phyloP scores from a whole-genome alignment of 2,113 vertebrate species.

The Rattus rattus region DNA sequence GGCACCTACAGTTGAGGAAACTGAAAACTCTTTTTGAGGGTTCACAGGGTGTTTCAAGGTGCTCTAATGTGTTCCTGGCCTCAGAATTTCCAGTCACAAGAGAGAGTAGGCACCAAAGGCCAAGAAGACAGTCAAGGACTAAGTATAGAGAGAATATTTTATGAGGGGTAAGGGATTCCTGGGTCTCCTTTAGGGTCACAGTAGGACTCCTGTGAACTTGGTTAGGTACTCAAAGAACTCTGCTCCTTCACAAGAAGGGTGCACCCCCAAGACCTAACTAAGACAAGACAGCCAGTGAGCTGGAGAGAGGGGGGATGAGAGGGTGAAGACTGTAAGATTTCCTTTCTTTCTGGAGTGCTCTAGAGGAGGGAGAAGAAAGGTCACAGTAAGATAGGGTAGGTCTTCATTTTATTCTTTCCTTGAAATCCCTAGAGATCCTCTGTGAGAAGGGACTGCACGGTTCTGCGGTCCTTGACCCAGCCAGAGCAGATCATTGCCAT shows the following conservation, averaged over 20 bases:
- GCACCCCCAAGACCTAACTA: neutral
- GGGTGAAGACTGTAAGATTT: neutral
- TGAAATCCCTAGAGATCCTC: slow-evolving; percentile 10
- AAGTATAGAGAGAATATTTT: neutral
- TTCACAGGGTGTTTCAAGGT: slow-evolving; percentile 1
- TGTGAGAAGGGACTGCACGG: neutral
- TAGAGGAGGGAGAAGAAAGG: neutral
- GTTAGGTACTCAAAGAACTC: neutral
- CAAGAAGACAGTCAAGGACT: neutral
- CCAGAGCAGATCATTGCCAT: neutral
- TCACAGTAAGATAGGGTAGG: neutral
- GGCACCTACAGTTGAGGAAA: slow-evolving; percentile 15
- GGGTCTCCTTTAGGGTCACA: slow-evolving; percentile 10
- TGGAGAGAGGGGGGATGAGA: neutral
- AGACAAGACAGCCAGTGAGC: neutral
- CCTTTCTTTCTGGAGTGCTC: slow-evolving; percentile 3
- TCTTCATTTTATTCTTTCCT: slow-evolving; percentile 46
- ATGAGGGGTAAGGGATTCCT: slow-evolving; percentile 18
- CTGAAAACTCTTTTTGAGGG: neutral
- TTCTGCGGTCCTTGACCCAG: neutral
- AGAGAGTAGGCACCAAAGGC: neutral
- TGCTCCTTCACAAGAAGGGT: neutral
- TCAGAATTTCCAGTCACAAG: neutral
- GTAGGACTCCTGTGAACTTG: neutral
- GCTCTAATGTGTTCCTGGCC: slow-evolving; percentile 22